phyloP scores from a whole-genome alignment of 2,888 invertebrate species.

The Brassicogethes aeneus region DNA sequence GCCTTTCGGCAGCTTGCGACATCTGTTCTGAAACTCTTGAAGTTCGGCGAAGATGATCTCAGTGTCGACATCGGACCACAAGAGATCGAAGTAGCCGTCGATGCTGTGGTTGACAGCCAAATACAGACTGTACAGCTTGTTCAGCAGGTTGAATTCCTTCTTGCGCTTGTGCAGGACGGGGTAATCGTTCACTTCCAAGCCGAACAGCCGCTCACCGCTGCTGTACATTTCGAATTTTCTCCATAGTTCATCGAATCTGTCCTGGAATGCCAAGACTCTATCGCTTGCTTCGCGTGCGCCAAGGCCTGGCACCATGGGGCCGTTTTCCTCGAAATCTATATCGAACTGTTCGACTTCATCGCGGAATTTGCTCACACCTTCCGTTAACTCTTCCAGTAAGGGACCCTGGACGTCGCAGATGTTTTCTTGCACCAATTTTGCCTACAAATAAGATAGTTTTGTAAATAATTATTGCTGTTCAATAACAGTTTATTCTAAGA shows the following conservation, averaged over 20 bases:
- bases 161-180: constrained; percentile 70
- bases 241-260: constrained; percentile 76
- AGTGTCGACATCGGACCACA: constrained; percentile 78
- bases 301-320: constrained; percentile 79
- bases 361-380: constrained; percentile 58
- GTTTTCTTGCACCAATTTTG: constrained; percentile 59
- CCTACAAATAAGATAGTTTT: constrained; percentile 40
- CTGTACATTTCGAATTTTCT: constrained; percentile 68
- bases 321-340: constrained; percentile 61
- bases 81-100: constrained; percentile 76
- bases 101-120: constrained; percentile 77
- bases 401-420: constrained; percentile 70
- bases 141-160: constrained; percentile 75
- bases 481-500: no score
- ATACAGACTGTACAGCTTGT: constrained; percentile 72
- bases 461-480: no score
- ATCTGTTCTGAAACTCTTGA: constrained; percentile 75
- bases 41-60: constrained; percentile 72
- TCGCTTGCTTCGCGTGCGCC: constrained; percentile 81
- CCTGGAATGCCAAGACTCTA: constrained; percentile 65
- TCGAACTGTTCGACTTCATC: constrained; percentile 61
- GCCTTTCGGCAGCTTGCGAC: constrained; percentile 72
- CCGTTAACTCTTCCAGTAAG: constrained; percentile 60
- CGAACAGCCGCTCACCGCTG: constrained; percentile 72
- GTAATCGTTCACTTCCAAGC: constrained; percentile 74